Evolutionary conservation across 2,888 invertebrate species (phyloP), one percentile per base, ranked within the genome.

Genomic region (Pyralis farinalis): DNA sequence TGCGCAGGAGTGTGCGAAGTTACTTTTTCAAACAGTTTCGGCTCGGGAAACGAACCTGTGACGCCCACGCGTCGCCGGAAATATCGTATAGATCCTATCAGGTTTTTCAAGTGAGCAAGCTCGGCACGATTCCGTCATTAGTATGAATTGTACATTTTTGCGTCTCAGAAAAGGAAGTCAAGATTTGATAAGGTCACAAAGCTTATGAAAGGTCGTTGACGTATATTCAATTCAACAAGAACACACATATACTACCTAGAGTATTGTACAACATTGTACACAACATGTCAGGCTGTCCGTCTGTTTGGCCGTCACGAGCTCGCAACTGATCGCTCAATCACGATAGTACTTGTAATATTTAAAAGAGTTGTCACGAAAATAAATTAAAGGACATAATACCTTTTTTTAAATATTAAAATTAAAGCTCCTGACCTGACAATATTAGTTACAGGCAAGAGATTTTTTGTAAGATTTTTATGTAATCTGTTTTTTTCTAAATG

Each of bases 41-140:
- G 58, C 44, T 49, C 65, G 63, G 72, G 73, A 76, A 70, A 67
- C 56, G 59, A 70, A 63, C 66, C 58, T 51, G 63, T 43, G 58
- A 67, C 78, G 73, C 85, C 84, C 74, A 85, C 86, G 73, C 75
- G 59, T 52, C 58, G 72, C 80, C 86, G 83, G 83, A 85, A 79
- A 81, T 69, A 77, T 67, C 60, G 64, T 73, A 63, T 51, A 69
- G 86, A 86, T 85, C 61, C 50, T 82, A 85, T 85, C 85, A 43
- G 46, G 44, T 50, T 55, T 61, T 59, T 66, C 63, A 66, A 69
- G 71, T 70, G 67, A 66, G 66, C 67, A 73, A 64, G 66, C 68
- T 54, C 68, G 55, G 65, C 86, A 87, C 86, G 86, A 85, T 71
- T 86, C 70, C 62, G 79, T 77, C 86, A 84, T 87, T 85, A 86